A percentile compares a stretch with the other conserved stretches of the same genome.
These are phyloP conservation scores for Porites australiensis DNA, from an alignment of 64 coral and sea anemone genomes.

Conservation along the genomic window DNA sequence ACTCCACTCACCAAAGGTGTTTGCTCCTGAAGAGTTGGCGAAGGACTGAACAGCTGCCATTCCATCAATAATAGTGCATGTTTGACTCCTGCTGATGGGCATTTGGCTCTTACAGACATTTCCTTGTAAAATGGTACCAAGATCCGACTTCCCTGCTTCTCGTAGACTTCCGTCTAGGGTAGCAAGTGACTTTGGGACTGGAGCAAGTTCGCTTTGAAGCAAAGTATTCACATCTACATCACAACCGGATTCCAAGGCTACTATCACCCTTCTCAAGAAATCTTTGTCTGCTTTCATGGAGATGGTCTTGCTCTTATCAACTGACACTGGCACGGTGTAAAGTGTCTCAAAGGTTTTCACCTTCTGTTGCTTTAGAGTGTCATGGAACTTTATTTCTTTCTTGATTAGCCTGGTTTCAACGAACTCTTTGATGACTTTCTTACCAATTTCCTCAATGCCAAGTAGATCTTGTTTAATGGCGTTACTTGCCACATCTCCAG, in stretches of 20 bases:
- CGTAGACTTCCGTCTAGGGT: constrained; percentile 41
- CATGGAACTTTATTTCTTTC: constrained; percentile 34
- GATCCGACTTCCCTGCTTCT: constrained; percentile 47
- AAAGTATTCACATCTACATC: constrained; percentile 43
- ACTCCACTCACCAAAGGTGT: no score
- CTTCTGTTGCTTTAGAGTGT: constrained; percentile 59
- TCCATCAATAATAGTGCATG: no score
- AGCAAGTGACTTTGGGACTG: constrained; percentile 44
- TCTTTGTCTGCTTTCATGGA: constrained; percentile 36
- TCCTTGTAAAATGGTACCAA: constrained; percentile 32
- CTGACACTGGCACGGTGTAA: constrained; percentile 39
- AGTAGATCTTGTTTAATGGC: no score
- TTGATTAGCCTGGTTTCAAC: constrained; percentile 58
- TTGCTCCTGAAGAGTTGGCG: no score
- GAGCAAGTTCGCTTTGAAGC: constrained; percentile 42
- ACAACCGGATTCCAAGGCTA: constrained; percentile 36
- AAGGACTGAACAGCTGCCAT: no score
- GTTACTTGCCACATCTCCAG: constrained; percentile 50
- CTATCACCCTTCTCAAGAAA: constrained; percentile 49
- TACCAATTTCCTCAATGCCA: no score
- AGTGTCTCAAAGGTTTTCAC: no score
- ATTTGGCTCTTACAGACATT: constrained; percentile 25
- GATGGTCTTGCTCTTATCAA: constrained; percentile 24
- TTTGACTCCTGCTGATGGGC: no score
- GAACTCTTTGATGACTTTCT: constrained; percentile 36